A percentile compares a stretch with the other conserved stretches of the same genome.
Conservation (phyloP, 2,797 vertebrate species). For the Percopsis omiscomaycus region DNA sequence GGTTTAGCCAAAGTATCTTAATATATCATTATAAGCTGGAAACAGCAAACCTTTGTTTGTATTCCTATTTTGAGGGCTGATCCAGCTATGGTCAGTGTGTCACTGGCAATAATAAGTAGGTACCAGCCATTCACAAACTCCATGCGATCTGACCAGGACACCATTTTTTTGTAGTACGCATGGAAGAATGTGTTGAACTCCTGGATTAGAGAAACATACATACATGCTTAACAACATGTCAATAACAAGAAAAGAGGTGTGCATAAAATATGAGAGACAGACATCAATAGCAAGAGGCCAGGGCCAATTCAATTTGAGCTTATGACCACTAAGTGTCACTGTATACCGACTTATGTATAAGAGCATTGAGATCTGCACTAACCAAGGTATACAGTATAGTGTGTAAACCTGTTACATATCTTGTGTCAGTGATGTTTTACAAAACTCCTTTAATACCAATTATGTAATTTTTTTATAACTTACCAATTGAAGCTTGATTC, state of each 20-base stretch:
- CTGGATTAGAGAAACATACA: slow-evolving; percentile 65
- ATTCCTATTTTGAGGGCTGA: slow-evolving; percentile 94
- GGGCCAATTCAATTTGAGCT: too few relatives aligned
- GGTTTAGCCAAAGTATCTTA: neutral
- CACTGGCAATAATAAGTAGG: slow-evolving; percentile 88
- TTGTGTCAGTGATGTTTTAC: neutral
- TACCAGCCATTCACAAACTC: slow-evolving; percentile 97
- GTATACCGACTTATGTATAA: too few relatives aligned
- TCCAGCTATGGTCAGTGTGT: slow-evolving; percentile 85
- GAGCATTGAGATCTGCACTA: too few relatives aligned
- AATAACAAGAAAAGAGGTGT: neutral
- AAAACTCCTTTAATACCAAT: neutral
- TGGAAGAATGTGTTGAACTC: slow-evolving; percentile 86
- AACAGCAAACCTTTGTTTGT: slow-evolving; percentile 84
- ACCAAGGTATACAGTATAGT: too few relatives aligned
- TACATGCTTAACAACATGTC: slow-evolving; percentile 8
- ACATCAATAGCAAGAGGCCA: neutral
- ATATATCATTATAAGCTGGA: neutral
- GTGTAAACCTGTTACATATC: too few relatives aligned
- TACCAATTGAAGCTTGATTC: slow-evolving; percentile 88
- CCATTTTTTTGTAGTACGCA: slow-evolving; percentile 79
- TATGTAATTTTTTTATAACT: slow-evolving; percentile 40
- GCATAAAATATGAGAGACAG: neutral
- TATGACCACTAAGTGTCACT: too few relatives aligned
- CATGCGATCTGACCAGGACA: slow-evolving; percentile 86